Evolutionary conservation across 64 coral and sea anemone species (phyloP).

Genomic region (Porites australiensis): DNA sequence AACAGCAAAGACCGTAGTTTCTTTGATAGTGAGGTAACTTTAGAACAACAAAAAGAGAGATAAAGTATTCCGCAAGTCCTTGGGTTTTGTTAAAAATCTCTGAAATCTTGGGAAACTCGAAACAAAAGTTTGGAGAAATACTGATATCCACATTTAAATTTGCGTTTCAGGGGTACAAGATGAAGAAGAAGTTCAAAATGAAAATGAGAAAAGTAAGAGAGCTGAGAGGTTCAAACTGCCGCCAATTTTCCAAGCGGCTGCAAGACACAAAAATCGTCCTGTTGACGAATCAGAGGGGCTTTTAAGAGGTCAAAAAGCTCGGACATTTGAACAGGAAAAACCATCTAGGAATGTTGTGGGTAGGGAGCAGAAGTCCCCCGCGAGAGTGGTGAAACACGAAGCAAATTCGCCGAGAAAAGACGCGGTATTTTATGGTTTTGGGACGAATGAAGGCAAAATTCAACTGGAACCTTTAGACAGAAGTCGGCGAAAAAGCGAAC

Average conservation of each 20-base stretch:
- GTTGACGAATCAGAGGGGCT: constrained; percentile 63
- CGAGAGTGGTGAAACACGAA: constrained; percentile 27
- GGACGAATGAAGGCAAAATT: not conserved
- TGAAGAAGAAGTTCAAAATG: not conserved
- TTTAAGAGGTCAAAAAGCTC: constrained; percentile 88
- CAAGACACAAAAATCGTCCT: constrained; percentile 53
- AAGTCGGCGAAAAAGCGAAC: not conserved
- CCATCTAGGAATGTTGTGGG: constrained; percentile 33
- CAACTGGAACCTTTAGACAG: not conserved
- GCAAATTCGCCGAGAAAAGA: constrained; percentile 12
- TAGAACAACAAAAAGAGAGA: not conserved
- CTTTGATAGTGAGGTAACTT: not conserved
- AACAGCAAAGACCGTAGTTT: not conserved
- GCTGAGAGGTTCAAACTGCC: constrained; percentile 77
- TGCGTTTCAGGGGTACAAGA: constrained; percentile 29
- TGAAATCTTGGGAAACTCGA: not conserved
- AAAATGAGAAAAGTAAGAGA: constrained; percentile 43
- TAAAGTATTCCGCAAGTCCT: not conserved
- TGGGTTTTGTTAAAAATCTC: not conserved
- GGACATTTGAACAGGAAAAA: constrained; percentile 78
- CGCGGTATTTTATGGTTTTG: not conserved
- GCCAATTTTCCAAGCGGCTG: constrained; percentile 87
- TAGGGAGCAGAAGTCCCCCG: constrained; percentile 58
- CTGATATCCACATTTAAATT: constrained; percentile 64
- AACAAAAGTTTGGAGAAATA: not conserved